Base-by-base conservation (phyloP, 2,113 vertebrate species). In the Chaetodon trifascialis region DNA sequence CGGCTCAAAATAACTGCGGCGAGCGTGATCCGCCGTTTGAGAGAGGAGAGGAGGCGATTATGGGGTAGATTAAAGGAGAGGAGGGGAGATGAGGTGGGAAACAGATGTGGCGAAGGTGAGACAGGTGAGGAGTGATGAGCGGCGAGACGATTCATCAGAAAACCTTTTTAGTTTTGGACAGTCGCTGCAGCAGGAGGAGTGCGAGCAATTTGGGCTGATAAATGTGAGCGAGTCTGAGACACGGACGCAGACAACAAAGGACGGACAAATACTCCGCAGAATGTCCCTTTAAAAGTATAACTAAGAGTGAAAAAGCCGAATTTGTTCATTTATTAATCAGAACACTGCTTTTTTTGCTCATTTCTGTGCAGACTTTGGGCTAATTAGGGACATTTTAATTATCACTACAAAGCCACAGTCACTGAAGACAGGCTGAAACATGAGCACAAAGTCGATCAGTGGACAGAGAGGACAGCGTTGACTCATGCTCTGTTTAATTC, bases 191-290 rank as follows among this genome's bases (percentile, higher is more conserved):
- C 19, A 34, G 1, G 16, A 62, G 7, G 44, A 60, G 34, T 70
- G 56, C 19, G 38, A 73, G 58, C 77, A 83, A 67, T 78, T 59
- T 80, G 16, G 25, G 17, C 36, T 82, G 67, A 83, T 75, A 51
- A 69, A 74, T 85, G 54, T 42, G 58, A 25, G 6, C 70, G 8
- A 42, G 16, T n/a, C 23, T 17, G 42, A 51, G 21, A 60, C 42
- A 49, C 23, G 0, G 7, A 54, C 0, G 54, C 6, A 51, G 11
- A 36, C 23, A 64, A 14, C 47, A 55, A 4, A 38, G 23, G 0
- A 5, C 1, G 0, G 21, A 44, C 21, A 49, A 67, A 74, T 2
- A 51, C 11, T 46, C 34, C 12, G 5, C 19, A 54, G 19, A 74
- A 49, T 38, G 0, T 44, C 23, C 1, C 16, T 42, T 73, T 56